Evolutionary conservation across 2,113 vertebrate genomes (phyloP).

Genomic region (Hippolais icterina): DNA sequence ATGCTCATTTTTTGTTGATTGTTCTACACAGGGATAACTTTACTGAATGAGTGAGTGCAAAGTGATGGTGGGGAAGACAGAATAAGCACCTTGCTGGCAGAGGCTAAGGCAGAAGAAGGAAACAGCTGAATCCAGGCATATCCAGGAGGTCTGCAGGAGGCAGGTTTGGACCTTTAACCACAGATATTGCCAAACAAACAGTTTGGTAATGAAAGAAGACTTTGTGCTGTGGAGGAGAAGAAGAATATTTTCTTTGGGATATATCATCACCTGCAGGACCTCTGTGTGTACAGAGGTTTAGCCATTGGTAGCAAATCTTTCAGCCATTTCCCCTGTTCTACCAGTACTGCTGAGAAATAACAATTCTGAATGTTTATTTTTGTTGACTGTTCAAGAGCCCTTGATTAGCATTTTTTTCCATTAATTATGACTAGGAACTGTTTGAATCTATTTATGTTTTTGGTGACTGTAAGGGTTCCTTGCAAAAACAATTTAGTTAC

Average conservation of each 20-base stretch:
- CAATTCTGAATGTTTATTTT: neutral
- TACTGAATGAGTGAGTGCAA: neutral
- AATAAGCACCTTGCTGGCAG: neutral
- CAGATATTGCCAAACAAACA: rapidly evolving
- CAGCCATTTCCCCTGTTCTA: neutral
- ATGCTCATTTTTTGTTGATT: neutral
- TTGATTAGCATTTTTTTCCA: neutral
- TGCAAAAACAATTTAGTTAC: neutral
- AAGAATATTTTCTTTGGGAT: neutral
- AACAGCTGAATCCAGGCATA: neutral
- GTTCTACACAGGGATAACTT: neutral
- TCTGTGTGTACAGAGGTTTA: neutral
- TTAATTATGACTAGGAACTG: neutral
- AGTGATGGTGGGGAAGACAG: no score
- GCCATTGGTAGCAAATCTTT: neutral
- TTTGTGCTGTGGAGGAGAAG: neutral
- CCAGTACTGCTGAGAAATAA: neutral
- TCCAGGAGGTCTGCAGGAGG: neutral
- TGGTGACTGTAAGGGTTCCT: neutral
- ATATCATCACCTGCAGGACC: neutral
- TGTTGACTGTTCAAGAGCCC: neutral
- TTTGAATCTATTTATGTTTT: neutral
- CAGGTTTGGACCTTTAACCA: neutral
- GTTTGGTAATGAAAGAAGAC: neutral
- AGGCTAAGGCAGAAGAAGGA: neutral